These are phyloP conservation scores for Rhyzopertha dominica DNA, from an alignment of 1,140 invertebrate species.

Conservation along the genomic window DNA sequence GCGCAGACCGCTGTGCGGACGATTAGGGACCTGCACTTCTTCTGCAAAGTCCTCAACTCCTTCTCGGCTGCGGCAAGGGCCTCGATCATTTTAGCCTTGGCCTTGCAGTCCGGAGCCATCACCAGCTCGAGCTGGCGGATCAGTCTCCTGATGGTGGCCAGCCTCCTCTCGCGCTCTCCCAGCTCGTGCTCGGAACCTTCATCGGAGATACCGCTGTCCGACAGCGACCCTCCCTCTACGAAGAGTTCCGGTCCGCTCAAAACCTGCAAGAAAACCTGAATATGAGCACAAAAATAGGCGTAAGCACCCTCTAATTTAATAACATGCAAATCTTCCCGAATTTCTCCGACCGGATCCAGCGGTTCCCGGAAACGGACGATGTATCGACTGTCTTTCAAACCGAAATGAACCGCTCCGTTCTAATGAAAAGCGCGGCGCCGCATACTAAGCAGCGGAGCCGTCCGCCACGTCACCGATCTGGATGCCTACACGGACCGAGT, in stretches of 20 bases:
- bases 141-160: constrained; percentile 60
- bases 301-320: too few relatives aligned
- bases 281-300: neutral
- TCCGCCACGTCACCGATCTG: too few relatives aligned
- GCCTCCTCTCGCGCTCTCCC: constrained; percentile 64
- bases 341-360: too few relatives aligned
- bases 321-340: too few relatives aligned
- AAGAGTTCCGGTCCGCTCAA: constrained; percentile 33
- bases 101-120: constrained; percentile 60
- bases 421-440: constrained; percentile 29
- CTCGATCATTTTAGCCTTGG: constrained; percentile 56
- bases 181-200: constrained; percentile 70
- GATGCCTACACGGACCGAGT: too few relatives aligned
- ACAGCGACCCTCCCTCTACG: constrained; percentile 57
- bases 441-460: constrained; percentile 27
- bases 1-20: constrained; percentile 58
- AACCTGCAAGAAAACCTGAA: neutral
- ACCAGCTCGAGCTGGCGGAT: constrained; percentile 62
- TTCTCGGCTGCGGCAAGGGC: constrained; percentile 73
- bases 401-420: constrained; percentile 18
- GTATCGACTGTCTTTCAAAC: constrained; percentile 19
- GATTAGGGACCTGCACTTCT: constrained; percentile 70
- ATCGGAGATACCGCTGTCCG: constrained; percentile 72
- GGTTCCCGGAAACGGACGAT: too few relatives aligned
- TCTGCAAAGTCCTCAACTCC: constrained; percentile 70